These are phyloP conservation scores for Manduca sexta DNA, from an alignment of 1,140 invertebrate species.

Conservation along the genomic window DNA sequence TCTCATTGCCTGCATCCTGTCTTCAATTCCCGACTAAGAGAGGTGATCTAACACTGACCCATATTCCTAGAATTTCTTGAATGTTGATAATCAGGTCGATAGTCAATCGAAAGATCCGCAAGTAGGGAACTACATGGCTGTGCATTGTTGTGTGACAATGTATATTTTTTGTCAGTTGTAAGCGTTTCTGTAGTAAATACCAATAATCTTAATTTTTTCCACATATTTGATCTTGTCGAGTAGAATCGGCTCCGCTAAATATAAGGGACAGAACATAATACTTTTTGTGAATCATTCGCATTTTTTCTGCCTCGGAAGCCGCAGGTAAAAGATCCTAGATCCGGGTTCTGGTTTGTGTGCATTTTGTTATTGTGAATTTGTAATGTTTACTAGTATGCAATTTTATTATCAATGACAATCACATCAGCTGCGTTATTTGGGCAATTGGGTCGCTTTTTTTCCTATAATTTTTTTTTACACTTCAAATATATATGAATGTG, in stretches of 20 bases:
- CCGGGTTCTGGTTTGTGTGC: constrained; percentile 54
- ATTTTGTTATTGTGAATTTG: constrained; percentile 50
- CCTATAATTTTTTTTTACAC: too few species aligned
- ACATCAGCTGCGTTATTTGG: constrained; percentile 54
- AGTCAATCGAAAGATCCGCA: constrained; percentile 21
- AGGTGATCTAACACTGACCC: constrained; percentile 55
- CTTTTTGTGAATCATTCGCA: constrained; percentile 52
- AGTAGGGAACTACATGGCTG: not conserved
- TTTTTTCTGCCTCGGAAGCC: constrained; percentile 68
- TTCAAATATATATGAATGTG: not conserved
- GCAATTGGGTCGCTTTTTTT: constrained; percentile 48
- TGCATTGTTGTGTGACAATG: not conserved
- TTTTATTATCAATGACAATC: constrained; percentile 60
- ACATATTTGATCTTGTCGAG: constrained; percentile 58
- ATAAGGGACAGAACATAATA: constrained; percentile 47
- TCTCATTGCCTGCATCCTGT: constrained; percentile 53
- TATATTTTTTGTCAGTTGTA: not conserved
- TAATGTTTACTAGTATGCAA: constrained; percentile 68
- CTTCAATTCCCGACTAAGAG: constrained; percentile 34
- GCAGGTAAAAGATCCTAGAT: constrained; percentile 66
- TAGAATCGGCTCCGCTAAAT: constrained; percentile 51
- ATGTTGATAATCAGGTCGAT: constrained; percentile 45
- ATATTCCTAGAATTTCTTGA: constrained; percentile 36
- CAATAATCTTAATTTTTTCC: constrained; percentile 64
- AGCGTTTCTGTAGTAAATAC: constrained; percentile 29